Conservation (phyloP, 2,797 vertebrate genomes). For the Melopsittacus undulatus region DNA sequence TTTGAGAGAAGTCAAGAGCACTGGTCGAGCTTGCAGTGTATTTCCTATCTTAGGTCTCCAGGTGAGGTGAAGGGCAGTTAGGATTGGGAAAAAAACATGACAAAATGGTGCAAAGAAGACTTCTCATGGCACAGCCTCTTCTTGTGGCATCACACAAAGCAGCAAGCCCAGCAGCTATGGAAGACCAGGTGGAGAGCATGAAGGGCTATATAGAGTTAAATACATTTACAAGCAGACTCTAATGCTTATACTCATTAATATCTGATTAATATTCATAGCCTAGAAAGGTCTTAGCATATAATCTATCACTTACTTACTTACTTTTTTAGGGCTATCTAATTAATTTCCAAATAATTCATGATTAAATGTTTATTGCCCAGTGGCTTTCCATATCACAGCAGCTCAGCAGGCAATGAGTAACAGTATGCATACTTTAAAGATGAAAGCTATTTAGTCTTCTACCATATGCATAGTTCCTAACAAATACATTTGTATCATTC, state of each 20-base stretch:
- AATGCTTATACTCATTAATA: not conserved
- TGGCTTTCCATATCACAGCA: not conserved
- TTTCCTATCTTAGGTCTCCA: not conserved
- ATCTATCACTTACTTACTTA: not conserved
- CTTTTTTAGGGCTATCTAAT: constrained; percentile 16
- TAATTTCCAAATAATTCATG: constrained; percentile 41
- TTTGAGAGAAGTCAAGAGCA: constrained; percentile 16
- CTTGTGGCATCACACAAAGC: not conserved
- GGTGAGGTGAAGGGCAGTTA: not conserved
- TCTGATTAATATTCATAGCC: constrained; percentile 13
- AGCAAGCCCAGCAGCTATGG: not conserved
- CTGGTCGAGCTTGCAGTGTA: not conserved
- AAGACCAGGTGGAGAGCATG: not conserved
- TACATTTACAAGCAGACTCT: not conserved
- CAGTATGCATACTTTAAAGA: not conserved
- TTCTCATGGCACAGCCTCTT: not conserved
- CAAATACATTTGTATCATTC: not conserved
- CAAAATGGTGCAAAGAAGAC: not conserved
- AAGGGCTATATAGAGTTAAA: not conserved
- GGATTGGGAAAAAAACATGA: not conserved
- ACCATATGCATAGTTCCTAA: not conserved
- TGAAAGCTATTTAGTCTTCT: not conserved
- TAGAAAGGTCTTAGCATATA: not conserved
- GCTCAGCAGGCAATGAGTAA: constrained; percentile 35
- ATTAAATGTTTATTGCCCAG: constrained; percentile 11